A percentile compares a stretch with the other conserved stretches of the same genome.
These are phyloP conservation scores for Thryonomys swinderianus DNA, from an alignment of 2,113 vertebrate species.

Conservation along the genomic window DNA sequence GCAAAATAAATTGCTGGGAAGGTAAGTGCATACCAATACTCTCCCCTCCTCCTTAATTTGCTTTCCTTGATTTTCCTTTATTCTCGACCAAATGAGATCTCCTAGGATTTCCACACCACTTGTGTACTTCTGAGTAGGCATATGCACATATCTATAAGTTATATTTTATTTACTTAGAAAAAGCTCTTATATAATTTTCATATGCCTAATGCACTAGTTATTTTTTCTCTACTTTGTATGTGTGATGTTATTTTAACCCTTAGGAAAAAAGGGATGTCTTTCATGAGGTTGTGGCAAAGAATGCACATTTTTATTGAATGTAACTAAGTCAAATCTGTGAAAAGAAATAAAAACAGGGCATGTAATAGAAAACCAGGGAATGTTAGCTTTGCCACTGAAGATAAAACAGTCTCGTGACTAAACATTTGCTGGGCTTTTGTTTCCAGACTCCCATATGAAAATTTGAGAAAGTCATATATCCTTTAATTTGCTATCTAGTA, in stretches of 20 bases:
- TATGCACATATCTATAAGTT: not conserved
- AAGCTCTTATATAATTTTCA: not conserved
- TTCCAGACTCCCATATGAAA: slow-evolving; percentile 21
- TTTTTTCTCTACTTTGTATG: slow-evolving; percentile 37
- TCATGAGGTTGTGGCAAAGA: not conserved
- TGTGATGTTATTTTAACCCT: not conserved
- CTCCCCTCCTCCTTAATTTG: not conserved
- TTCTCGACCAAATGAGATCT: not conserved
- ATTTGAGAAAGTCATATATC: slow-evolving; percentile 22
- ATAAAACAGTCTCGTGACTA: not conserved
- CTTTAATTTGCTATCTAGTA: not conserved
- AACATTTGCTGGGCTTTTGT: not conserved
- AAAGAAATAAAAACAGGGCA: slow-evolving; percentile 32
- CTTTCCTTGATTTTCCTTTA: not conserved
- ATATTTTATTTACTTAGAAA: slow-evolving; percentile 18
- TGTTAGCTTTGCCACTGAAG: not conserved
- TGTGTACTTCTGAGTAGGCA: not conserved
- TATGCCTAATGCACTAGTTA: not conserved
- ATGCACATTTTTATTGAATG: not conserved
- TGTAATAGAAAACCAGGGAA: not conserved
- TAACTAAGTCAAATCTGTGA: not conserved
- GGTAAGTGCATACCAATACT: rapidly evolving
- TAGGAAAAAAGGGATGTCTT: not conserved
- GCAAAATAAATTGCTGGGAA: not conserved
- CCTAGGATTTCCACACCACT: not conserved